A percentile compares a stretch with the other conserved stretches of the same genome.
Evolutionary conservation across 2,888 invertebrate species (phyloP).

Genomic region (Melanostoma scalare): DNA sequence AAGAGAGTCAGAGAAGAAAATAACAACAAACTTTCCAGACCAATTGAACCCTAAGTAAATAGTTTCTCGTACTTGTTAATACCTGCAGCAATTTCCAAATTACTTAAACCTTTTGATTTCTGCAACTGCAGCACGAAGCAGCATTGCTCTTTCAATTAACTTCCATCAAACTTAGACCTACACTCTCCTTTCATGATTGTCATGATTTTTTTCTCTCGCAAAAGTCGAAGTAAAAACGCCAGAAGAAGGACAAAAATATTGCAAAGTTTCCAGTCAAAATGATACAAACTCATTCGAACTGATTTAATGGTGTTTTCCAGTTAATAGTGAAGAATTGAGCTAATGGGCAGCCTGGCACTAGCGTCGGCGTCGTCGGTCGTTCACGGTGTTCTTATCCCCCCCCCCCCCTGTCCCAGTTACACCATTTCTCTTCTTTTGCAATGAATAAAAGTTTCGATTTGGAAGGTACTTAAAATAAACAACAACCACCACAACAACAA

Average conservation of each 20-base stretch:
- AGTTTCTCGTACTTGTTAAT: slow-evolving; percentile 22
- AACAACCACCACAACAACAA: slow-evolving; percentile 14
- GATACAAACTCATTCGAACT: slow-evolving; percentile 69
- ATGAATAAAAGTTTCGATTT: slow-evolving; percentile 38
- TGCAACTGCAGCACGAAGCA: neutral
- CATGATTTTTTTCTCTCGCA: neutral
- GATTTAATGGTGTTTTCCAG: slow-evolving; percentile 66
- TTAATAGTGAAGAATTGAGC: slow-evolving; percentile 63
- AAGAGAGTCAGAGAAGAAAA: neutral
- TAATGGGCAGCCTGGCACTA: slow-evolving; percentile 40
- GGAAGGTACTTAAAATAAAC: slow-evolving; percentile 57
- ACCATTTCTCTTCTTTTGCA: neutral
- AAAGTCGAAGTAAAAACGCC: slow-evolving; percentile 7
- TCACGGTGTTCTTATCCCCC: neutral
- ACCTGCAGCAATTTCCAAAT: slow-evolving; percentile 45
- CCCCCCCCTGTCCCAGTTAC: neutral
- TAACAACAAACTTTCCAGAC: slow-evolving; percentile 61
- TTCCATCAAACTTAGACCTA: slow-evolving; percentile 39
- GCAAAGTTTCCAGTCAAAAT: slow-evolving; percentile 55
- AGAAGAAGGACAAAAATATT: neutral
- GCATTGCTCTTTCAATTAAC: slow-evolving; percentile 52
- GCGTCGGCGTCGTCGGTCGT: neutral
- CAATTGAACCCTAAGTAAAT: slow-evolving; percentile 58
- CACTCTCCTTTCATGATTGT: too few species aligned
- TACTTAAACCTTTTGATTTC: slow-evolving; percentile 22